These are phyloP conservation scores for Plecotus auritus DNA, from an alignment of 2,113 vertebrate species.

Conservation along the genomic window DNA sequence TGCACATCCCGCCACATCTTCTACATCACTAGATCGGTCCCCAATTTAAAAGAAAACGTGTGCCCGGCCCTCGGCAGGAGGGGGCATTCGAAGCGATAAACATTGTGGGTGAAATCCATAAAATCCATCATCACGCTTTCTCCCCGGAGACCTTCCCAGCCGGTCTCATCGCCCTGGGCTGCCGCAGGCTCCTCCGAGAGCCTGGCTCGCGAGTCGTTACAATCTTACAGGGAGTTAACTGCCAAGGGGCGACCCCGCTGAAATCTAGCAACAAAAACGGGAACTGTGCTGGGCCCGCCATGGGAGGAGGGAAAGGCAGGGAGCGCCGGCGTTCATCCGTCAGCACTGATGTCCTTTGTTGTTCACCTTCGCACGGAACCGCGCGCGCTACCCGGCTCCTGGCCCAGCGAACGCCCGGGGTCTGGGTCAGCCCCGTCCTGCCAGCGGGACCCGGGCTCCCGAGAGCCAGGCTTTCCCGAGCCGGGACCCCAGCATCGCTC, in stretches of 20 bases:
- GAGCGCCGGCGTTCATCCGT: constrained; percentile 67
- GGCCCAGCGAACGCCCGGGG: not conserved
- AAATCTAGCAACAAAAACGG: constrained; percentile 66
- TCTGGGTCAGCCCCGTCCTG: not conserved
- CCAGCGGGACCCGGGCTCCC: not conserved
- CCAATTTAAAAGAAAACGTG: not conserved
- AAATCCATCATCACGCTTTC: constrained; percentile 25
- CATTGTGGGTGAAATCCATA: not conserved
- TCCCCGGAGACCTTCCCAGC: constrained; percentile 43
- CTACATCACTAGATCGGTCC: not conserved
- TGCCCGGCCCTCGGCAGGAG: not conserved
- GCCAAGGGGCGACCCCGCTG: constrained; percentile 54
- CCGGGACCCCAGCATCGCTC: not conserved
- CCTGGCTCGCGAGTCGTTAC: constrained; percentile 33
- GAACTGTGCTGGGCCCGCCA: constrained; percentile 41
- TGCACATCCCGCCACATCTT: not conserved
- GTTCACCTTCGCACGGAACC: constrained; percentile 72
- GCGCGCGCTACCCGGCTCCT: constrained; percentile 25
- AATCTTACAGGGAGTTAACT: constrained; percentile 53
- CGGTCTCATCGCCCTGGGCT: constrained; percentile 39
- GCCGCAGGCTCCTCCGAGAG: constrained; percentile 29
- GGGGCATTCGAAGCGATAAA: constrained; percentile 15
- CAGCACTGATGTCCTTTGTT: constrained; percentile 79
- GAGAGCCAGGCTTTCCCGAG: not conserved
- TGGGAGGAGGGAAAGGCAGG: constrained; percentile 48